Base-by-base conservation (phyloP, 2,113 vertebrate genomes). In the Tapirus terrestris region DNA sequence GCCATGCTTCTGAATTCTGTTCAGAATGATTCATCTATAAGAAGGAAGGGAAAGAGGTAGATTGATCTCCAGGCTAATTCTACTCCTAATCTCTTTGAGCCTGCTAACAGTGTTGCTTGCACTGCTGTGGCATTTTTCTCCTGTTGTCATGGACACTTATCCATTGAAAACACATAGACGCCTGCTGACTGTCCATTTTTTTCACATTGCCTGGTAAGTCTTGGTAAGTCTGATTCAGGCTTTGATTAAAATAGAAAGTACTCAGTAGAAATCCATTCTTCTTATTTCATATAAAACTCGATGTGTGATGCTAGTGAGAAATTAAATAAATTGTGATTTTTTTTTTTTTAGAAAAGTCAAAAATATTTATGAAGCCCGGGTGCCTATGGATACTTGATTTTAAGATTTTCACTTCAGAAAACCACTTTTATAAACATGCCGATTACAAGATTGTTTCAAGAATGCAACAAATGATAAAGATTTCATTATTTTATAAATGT, bases 91-190 rank as follows among this genome's bases (percentile, higher is more conserved):
- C 96, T 84, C 86, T 96, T 65, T 83, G 95, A 85, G 96, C 94
- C 91, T 91, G 95, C 92, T 87, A 63, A 75, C 95, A 92, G 84
- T 48, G 60, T 36, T 65, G 81, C 81, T 90, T 72, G 61, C 80
- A 21, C 76, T 87, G 63, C 31, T 63, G 67, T 56, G 96, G 88
- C 92, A 86, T 95, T 89, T 91, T 94, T 77, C 93, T 87, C 81
- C 76, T 95, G 97, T 98, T 98, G 98, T 97, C 98, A 97, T 98
- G 98, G 97, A 95, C 96, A 97, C 97, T 96, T 68, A 85, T 51
- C 90, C 94, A 36, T 84, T 94, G 84, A 97, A 97, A 96, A 84
- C 76, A 88, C 92, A 84, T 94, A 89, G 89, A 82, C 12, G 84
- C 95, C 91, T 96, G 84, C 95, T 96, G 86, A 94, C 80, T 89